A percentile compares a stretch with the other conserved stretches of the same genome.
Conservation (phyloP, 2,113 vertebrate genomes). For the Bubalus kerabau region DNA sequence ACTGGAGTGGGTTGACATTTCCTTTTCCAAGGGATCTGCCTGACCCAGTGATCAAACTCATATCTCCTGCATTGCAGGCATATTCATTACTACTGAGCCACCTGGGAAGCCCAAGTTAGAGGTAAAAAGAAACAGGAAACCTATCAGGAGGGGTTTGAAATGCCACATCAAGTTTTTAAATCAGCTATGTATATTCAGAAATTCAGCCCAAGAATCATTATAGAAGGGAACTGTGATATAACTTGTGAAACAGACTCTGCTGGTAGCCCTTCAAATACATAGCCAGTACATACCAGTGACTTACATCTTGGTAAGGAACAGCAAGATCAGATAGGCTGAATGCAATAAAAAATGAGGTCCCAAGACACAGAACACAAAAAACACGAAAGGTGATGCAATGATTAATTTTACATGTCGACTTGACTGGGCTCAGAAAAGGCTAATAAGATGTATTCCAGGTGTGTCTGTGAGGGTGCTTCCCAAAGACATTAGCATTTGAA, state of each 20-base stretch:
- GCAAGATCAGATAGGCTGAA: background rate
- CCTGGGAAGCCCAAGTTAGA: background rate
- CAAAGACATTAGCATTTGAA: background rate
- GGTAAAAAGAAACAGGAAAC: background rate
- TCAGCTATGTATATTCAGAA: background rate
- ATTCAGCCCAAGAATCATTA: background rate
- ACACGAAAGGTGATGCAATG: background rate
- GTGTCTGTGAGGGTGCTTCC: background rate
- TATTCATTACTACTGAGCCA: background rate
- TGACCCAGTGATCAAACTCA: background rate
- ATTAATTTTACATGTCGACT: background rate
- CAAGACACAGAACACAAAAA: background rate
- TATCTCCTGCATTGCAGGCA: background rate
- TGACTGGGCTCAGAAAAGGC: background rate
- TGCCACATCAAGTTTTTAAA: background rate
- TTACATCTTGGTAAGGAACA: background rate
- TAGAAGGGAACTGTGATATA: background rate
- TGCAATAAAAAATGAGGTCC: background rate
- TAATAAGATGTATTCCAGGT: background rate
- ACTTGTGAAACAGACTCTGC: background rate
- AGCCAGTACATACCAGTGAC: background rate
- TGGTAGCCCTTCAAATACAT: background rate
- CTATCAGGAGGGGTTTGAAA: slow-evolving; percentile 4
- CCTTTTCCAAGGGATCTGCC: background rate
- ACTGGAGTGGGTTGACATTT: background rate